Evolutionary conservation across 1,140 invertebrate species (phyloP).

Genomic region (Monochamus saltuarius): DNA sequence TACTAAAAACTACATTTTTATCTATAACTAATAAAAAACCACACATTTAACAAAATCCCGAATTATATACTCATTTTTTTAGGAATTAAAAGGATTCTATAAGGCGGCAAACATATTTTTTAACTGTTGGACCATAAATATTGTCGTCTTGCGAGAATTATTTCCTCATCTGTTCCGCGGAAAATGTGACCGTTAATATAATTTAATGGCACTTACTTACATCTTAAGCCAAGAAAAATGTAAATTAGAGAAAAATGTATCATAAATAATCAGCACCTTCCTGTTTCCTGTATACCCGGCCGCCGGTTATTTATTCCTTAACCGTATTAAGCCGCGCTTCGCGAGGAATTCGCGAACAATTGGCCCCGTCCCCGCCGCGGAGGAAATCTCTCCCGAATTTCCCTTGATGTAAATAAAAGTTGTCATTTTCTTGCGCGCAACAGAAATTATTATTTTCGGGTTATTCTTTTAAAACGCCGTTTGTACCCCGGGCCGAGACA

Average conservation of each 20-base stretch:
- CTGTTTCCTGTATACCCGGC: constrained; percentile 44
- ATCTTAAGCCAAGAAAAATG: constrained; percentile 47
- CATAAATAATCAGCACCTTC: constrained; percentile 50
- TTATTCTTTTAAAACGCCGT: constrained; percentile 14
- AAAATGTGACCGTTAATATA: constrained; percentile 39
- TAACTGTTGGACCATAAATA: no score
- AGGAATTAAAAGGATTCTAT: no score
- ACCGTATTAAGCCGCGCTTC: constrained; percentile 48
- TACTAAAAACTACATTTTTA: no score
- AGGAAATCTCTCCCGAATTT: constrained; percentile 51
- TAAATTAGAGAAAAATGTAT: constrained; percentile 49
- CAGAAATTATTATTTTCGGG: constrained; percentile 45
- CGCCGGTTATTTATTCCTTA: constrained; percentile 45
- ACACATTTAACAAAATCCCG: no score
- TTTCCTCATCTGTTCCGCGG: not conserved
- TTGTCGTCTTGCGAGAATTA: no score
- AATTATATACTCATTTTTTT: no score
- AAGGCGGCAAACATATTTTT: no score
- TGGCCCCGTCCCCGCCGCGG: constrained; percentile 39
- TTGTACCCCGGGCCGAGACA: not conserved
- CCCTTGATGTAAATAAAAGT: constrained; percentile 51
- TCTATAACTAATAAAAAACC: no score
- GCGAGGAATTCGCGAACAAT: constrained; percentile 45
- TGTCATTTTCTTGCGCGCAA: constrained; percentile 48
- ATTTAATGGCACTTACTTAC: constrained; percentile 46